Base-by-base conservation (phyloP, 2,888 invertebrate species). In the Horisme vitalbata region DNA sequence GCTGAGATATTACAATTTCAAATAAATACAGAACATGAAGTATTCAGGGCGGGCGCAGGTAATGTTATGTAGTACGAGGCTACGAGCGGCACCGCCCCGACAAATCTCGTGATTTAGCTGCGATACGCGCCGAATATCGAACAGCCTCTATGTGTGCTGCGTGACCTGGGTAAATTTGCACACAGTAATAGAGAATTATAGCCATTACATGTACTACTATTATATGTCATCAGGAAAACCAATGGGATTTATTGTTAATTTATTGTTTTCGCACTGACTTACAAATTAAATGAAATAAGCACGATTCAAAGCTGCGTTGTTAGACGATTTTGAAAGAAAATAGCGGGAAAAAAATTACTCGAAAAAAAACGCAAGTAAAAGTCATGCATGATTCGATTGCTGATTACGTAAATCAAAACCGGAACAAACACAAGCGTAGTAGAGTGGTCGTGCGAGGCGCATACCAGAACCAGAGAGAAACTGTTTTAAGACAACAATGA, bases 101-200 rank as follows among this genome's bases (percentile, higher is more conserved):
- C 86, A 88, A 88, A 89, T 88, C 85, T 86, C 81, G 82, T 86
- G 88, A 89, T 87, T 89, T 88, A 87, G 81, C 79, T 76, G 79
- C 83, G 79, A 83, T 82, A 83, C 88, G 85, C 78, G 77, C 75
- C 82, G 85, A 85, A 88, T 87, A 86, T 84, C 83, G 79, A 84
- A 74, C 73, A 79, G 77, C 76, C 71, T 72, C 71, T 79, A 76
- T 79, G 79, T 82, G 79, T 77, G 76, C 76, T 83, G 78, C 86
- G 88, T 87, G 87, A 86, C 79, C 81, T 65, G 87, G 66, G 75
- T 88, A 84, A 75, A 84, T 84, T 86, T 83, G 77, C 82, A 80
- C 78, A 76, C 72, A 68, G 75, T 80, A 82, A 84, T 83, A 75
- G 76, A 81, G 81, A 83, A 82, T 83, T 83, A 83, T 79, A 64